Evolutionary conservation across 1,140 invertebrate species (phyloP), one percentile per base, ranked within the genome.

Genomic region (Thalassaphorura encarpata): DNA sequence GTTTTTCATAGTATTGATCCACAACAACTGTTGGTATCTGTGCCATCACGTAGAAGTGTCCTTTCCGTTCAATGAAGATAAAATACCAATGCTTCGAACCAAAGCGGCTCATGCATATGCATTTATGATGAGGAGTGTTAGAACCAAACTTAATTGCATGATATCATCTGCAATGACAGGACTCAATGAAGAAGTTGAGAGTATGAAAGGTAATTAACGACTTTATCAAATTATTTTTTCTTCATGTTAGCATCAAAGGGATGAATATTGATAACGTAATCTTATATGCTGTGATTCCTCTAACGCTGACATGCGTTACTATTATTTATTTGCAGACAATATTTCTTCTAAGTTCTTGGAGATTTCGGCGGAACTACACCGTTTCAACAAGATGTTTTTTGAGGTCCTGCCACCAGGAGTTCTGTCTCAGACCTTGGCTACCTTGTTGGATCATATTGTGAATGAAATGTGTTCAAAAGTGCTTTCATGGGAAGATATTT

Each of bases 11-110:
- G 91, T 87, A n/a, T 65, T 95, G 19, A 88, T 91, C 66, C 84
- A 92, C 71, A 97, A 95, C 72, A 94, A 95, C 70, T 93, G 89
- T 66, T 82, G 89, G 79, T 95, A 84, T 68, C 75, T 95, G 1
- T 79, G 83, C 0, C 84, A 92, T 71, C 80, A 83, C 88, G 27
- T 75, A 81, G 46, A 80, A 76, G 6, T 69, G 83, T 48, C 79
- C 78, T 4, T 78, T 79, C 63, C 78, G 82, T 73, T 72, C 13
- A 52, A 50, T 41, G 68, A 68, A 45, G 62, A 72, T 18, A 72
- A 70, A 47, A 67, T 80, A n/a, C 73, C 74, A 1, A 15, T 61
- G 19, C 63, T 71, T 6, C 60, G 77, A 18, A 67, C 69, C 42
- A 66, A 72, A 33, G 70, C 72, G 27, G 72, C 72, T 56, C 60